Conservation (phyloP, 2,113 vertebrate species). For the Calidris pugnax region DNA sequence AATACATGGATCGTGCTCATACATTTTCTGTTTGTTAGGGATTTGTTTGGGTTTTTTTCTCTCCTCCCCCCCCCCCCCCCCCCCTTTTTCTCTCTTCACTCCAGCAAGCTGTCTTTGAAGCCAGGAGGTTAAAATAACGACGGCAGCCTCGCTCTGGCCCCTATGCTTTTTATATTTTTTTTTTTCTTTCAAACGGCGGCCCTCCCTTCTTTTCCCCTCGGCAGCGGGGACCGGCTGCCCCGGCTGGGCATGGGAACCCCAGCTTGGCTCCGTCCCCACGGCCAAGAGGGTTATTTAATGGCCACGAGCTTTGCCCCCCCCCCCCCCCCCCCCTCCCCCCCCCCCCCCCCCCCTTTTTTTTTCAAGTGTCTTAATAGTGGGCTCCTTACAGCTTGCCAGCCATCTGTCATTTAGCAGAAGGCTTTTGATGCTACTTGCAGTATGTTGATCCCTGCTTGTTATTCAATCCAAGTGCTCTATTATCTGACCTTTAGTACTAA, state of each 20-base stretch:
- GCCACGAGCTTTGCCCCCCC: no score
- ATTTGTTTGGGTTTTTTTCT: neutral
- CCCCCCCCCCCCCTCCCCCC: no score
- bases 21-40: neutral
- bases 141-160: constrained; percentile 54
- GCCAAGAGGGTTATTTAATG: no score
- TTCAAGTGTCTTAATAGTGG: neutral
- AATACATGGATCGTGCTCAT: neutral
- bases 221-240: no score
- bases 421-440: neutral
- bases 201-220: constrained; percentile 71
- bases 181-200: constrained; percentile 62
- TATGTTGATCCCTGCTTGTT: neutral
- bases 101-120: constrained; percentile 77
- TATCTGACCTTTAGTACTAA: constrained; percentile 1
- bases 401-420: constrained; percentile 51
- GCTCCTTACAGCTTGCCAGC: constrained; percentile 1
- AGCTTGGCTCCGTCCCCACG: no score
- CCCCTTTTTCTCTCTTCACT: no score
- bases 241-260: no score
- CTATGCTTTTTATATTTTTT: constrained; percentile 52
- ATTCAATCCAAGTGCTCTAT: neutral
- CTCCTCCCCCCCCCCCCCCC: no score
- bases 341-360: neutral
- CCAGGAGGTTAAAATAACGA: constrained; percentile 87